Evolutionary conservation across 92 coral and sea anemone genomes (phyloP).

Genomic region (Zoanthus solanderi): DNA sequence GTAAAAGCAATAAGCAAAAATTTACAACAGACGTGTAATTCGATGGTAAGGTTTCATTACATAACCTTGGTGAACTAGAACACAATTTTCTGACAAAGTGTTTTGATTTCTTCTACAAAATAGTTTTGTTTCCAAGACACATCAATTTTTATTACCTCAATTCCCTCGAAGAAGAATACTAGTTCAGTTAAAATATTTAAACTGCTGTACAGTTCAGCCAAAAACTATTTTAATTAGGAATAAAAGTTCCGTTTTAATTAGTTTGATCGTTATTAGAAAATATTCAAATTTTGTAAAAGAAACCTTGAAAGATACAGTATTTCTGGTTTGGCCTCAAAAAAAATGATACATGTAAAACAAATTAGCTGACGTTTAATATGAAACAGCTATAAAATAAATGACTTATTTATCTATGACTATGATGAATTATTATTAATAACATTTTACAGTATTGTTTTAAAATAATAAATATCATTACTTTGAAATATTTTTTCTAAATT

Average conservation of each 20-base stretch:
- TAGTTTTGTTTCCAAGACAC: constrained; percentile 12
- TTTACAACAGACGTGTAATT: neutral
- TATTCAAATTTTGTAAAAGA: neutral
- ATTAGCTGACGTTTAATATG: neutral
- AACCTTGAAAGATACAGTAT: neutral
- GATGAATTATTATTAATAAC: neutral
- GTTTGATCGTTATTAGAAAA: neutral
- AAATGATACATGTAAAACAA: neutral
- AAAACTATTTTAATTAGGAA: neutral
- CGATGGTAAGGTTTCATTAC: neutral
- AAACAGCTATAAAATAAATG: neutral
- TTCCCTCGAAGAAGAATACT: neutral
- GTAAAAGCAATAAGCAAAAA: too few species aligned
- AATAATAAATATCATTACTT: too few species aligned
- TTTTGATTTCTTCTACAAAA: neutral
- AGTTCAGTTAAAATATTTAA: neutral
- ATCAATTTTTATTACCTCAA: neutral
- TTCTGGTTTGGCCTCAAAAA: neutral
- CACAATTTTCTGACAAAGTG: neutral
- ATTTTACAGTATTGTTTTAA: too few species aligned
- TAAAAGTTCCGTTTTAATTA: neutral
- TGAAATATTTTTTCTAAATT: neutral
- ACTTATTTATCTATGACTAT: neutral
- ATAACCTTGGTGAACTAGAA: neutral
- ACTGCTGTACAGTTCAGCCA: neutral